A percentile compares a stretch with the other conserved stretches of the same genome.
phyloP scores from a whole-genome alignment of 2,888 invertebrate species.

The Glyphotaelius pellucidus region DNA sequence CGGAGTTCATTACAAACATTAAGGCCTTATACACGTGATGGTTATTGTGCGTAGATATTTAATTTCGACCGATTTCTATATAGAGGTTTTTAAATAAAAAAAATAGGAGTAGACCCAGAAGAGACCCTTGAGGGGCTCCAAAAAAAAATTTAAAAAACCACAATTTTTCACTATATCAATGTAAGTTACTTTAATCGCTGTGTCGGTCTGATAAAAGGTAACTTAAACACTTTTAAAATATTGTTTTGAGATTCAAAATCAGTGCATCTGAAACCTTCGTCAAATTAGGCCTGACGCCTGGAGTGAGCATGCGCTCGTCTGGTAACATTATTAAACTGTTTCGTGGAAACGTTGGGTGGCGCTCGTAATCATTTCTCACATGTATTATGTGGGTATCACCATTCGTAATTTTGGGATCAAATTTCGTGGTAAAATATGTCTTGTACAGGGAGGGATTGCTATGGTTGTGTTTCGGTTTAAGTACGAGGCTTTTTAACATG shows the following conservation, averaged over 20 bases:
- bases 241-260: not conserved
- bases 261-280: not conserved
- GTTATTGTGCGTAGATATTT: too few species aligned
- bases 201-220: not conserved
- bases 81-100: too few species aligned
- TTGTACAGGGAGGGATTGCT: not conserved
- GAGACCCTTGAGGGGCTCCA: too few species aligned
- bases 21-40: too few species aligned
- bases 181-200: too few species aligned
- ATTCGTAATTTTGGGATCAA: conserved; percentile 8
- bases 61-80: too few species aligned
- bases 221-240: not conserved
- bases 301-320: not conserved
- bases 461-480: too few species aligned
- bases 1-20: too few species aligned
- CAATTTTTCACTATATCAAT: too few species aligned
- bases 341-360: conserved; percentile 9
- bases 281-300: not conserved
- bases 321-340: conserved; percentile 3
- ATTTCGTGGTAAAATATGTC: not conserved
- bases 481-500: too few species aligned
- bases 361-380: not conserved
- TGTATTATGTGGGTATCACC: not conserved
- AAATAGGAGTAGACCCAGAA: too few species aligned
- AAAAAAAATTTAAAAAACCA: too few species aligned